Base-by-base conservation (phyloP, 2,888 invertebrate species). In the Apocheima hispidaria region DNA sequence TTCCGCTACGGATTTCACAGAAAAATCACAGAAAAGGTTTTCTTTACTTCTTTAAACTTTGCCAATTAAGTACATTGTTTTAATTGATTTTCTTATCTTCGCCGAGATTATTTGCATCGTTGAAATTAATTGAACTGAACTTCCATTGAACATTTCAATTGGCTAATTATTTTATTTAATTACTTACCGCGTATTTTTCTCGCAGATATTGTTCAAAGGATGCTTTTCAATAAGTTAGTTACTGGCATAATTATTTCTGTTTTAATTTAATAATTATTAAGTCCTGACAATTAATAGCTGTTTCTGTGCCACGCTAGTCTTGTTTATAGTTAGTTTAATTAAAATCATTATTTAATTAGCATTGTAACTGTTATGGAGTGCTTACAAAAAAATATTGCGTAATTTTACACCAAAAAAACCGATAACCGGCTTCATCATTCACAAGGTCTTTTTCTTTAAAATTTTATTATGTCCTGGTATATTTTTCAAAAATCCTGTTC, bases 291-390 rank as follows among this genome's bases (percentile, higher is more conserved):
- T 77, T 75, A 77, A 57, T 43, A 28, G 12, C n/a, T 26, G 30
- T 69, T 72, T 74, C 63, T 73, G 60, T 71, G 71, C 55, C 68
- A 55, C 59, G 59, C 50, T 46, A 72, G 73, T 68, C 69, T 74
- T 71, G 72, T 38, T 16, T 18, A 16, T 63, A 68, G 57, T 65
- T 74, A 65, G 58, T 43, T 54, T 58, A 70, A 63, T 70, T 65
- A 69, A 68, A 68, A 66, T 14, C 2, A 43, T 57, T 58, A 51
- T 28, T 28, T 44, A 28, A 51, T 44, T 43, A 51, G 35, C 49
- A 73, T 69, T 70, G 65, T 69, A 64, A 64, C 20, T 43, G 38
- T 48, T 14, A 28, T 14, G 26, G 16, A 36, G 2, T 16, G 7
- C 26, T 21, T 14, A 38, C 41, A 41, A 44, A 46, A 46, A 30